Base-by-base conservation (phyloP, 37 sponge, comb jelly and placozoan species). In the Tethya wilhelma region DNA sequence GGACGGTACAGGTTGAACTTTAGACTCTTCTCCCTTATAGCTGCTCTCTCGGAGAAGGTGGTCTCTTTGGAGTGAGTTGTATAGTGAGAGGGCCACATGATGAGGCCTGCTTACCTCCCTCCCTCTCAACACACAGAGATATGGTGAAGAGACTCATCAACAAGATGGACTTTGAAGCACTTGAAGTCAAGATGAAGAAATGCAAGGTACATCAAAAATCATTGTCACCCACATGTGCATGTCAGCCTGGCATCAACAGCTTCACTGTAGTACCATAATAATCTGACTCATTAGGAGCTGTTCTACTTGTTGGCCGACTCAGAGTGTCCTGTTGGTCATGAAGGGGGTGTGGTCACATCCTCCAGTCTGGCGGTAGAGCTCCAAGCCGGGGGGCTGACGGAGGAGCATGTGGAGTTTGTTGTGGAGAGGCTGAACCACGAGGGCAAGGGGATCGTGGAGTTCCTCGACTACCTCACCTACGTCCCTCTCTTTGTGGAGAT, bases 401-500 rank as follows among this genome's bases (percentile, higher is more conserved):
- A 42, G 32, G 96, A 92, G 45, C 96, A 95, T 44, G 96, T 90
- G 31, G 85, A 77, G 17, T 87, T 71, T 79, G 95, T 95, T 22
- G 78, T 75, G 40, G 88, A 92, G 23, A 67, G 80, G 9, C 33
- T 95, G 70, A 87, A 95, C 78, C 78, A 85, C 62, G 87, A 95
- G 70, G 84, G 69, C 0, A 68, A 44, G 14, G 96, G 96, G 7
- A 32, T 80, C 0, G 85, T 95, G 38, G 93, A 95, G 77, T 95
- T 95, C 66, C 78, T 95, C 11, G 96, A 95, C 79, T 95, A 92
- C 57, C 79, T 95, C 26, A 90, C 91, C 55, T 95, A 95, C 45
- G 93, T 95, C 1, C 96, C 96, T 12, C 67, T 95, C 60, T 95
- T 95, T 75, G 87, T 95, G 41, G 96, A 95, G 59, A 95, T 95